Evolutionary conservation across 2,888 invertebrate genomes (phyloP).

Genomic region (Oegoconia quadripuncta): DNA sequence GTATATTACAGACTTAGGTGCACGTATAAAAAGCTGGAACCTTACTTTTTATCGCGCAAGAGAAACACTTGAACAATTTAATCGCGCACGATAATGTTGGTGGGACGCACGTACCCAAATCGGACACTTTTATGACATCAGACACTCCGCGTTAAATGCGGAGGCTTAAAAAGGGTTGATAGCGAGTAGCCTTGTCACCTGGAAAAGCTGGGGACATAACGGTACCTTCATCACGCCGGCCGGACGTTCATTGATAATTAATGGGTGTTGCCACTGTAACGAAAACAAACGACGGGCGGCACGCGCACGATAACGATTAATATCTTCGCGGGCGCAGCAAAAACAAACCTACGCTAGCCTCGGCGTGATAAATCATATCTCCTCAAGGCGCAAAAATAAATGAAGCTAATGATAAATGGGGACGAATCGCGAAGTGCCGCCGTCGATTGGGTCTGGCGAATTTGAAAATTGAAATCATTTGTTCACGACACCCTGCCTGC

Average conservation of each 20-base stretch:
- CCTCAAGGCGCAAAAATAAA: conserved; percentile 75
- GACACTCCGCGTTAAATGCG: conserved; percentile 73
- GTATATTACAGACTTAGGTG: no score
- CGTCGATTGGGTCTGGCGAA: conserved; percentile 60
- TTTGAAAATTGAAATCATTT: conserved; percentile 54
- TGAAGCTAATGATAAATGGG: conserved; percentile 77
- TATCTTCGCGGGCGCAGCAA: conserved; percentile 71
- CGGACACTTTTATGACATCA: conserved; percentile 77
- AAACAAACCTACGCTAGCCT: conserved; percentile 73
- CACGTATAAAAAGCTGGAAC: no score
- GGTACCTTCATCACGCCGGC: conserved; percentile 71
- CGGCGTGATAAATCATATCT: conserved; percentile 76
- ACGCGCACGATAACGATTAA: conserved; percentile 77
- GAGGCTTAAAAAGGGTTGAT: conserved; percentile 78
- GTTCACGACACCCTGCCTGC: conserved; percentile 8
- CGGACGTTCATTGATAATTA: conserved; percentile 79
- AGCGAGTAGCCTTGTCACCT: conserved; percentile 71
- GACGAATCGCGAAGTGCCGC: conserved; percentile 55
- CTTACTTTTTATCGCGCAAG: conserved; percentile 54
- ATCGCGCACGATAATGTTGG: conserved; percentile 66
- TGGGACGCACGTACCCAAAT: conserved; percentile 63
- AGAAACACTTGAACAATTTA: conserved; percentile 62
- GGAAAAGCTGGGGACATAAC: conserved; percentile 65
- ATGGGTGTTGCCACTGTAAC: conserved; percentile 73
- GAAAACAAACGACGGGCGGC: conserved; percentile 75